These are phyloP conservation scores for Lontra canadensis DNA, from an alignment of 2,113 vertebrate genomes.

Conservation along the genomic window DNA sequence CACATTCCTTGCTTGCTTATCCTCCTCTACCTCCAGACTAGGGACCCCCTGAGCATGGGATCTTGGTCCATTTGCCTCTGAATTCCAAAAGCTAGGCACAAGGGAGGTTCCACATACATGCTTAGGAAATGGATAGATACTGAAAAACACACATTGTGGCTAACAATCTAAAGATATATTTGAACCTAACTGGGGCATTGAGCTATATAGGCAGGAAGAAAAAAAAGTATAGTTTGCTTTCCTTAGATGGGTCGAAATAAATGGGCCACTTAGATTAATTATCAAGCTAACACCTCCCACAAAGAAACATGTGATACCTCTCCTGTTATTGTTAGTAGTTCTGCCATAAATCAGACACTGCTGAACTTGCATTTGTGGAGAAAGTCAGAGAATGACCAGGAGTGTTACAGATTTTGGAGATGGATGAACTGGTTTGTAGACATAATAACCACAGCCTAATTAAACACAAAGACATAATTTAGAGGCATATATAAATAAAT, in stretches of 20 bases:
- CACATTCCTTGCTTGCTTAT: not conserved
- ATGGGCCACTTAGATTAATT: slow-evolving; percentile 52
- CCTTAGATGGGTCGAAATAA: slow-evolving; percentile 53
- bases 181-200: not conserved
- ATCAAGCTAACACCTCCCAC: slow-evolving; percentile 44
- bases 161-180: not conserved
- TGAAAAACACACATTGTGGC: not conserved
- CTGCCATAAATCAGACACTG: not conserved
- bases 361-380: not conserved
- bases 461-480: slow-evolving; percentile 50
- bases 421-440: slow-evolving; percentile 40
- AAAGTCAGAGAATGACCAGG: slow-evolving; percentile 14
- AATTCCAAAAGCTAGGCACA: not conserved
- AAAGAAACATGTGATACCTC: not conserved
- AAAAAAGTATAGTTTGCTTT: not conserved
- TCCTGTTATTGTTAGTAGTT: slow-evolving; percentile 39
- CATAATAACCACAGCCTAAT: slow-evolving; percentile 29
- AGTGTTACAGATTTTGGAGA: slow-evolving; percentile 2
- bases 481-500: not conserved
- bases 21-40: not conserved
- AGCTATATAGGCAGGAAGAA: not conserved
- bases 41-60: not conserved
- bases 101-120: not conserved
- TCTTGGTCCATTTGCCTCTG: not conserved
- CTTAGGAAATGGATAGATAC: not conserved